A percentile compares a stretch with the other conserved stretches of the same genome.
These are phyloP conservation scores for Columbina picui DNA, from an alignment of 2,113 vertebrate species.

Conservation along the genomic window DNA sequence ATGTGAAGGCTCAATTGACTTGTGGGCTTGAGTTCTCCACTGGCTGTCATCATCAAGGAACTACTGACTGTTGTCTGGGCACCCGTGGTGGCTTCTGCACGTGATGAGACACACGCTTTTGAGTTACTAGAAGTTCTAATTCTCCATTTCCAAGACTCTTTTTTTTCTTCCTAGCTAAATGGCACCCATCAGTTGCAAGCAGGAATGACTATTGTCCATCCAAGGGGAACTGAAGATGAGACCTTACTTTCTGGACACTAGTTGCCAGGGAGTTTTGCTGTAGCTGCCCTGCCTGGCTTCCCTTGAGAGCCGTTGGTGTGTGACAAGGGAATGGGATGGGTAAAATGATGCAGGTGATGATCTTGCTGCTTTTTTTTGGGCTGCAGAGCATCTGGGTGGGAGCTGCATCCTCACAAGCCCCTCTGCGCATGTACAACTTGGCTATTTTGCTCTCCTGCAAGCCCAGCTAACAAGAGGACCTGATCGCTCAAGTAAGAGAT, in stretches of 20 bases:
- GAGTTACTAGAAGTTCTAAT: neutral
- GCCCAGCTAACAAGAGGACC: neutral
- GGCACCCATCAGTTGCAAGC: neutral
- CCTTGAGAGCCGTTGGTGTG: neutral
- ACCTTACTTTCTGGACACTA: neutral
- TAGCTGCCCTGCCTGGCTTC: neutral
- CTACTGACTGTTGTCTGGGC: neutral
- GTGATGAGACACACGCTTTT: rapidly evolving
- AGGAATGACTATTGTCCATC: neutral
- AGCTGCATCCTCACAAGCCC: neutral
- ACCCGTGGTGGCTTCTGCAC: neutral
- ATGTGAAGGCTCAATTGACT: neutral
- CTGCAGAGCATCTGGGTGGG: neutral
- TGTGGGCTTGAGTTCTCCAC: neutral
- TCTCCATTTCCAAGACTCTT: neutral
- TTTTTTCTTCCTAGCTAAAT: neutral
- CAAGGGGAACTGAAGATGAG: neutral
- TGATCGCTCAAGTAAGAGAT: neutral
- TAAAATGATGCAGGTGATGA: neutral
- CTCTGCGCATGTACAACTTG: too few species aligned
- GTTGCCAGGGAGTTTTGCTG: neutral
- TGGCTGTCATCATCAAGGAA: neutral
- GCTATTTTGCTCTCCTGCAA: neutral
- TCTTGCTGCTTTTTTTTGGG: neutral
- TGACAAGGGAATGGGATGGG: neutral